Conservation (phyloP, 2,888 invertebrate genomes). For the Noctuana brunneofusca region DNA sequence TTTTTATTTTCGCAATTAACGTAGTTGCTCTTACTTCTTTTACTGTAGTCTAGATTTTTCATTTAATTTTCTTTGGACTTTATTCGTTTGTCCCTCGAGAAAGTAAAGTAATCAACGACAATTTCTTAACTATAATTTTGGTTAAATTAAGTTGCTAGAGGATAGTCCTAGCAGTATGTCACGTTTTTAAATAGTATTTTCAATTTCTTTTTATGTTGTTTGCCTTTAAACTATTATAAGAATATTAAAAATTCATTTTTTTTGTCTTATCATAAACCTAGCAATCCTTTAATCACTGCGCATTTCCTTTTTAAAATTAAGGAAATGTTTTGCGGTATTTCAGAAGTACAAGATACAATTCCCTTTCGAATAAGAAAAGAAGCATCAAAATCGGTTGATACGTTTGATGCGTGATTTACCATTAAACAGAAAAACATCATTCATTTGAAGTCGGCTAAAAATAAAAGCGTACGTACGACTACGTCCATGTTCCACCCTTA, state of each 20-base stretch:
- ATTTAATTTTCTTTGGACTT: constrained; percentile 20
- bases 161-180: background rate
- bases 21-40: constrained; percentile 25
- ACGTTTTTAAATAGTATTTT: background rate
- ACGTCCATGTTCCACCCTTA: constrained; percentile 9
- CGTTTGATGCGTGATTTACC: too few species aligned
- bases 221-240: too few species aligned
- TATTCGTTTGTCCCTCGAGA: constrained; percentile 17
- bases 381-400: background rate
- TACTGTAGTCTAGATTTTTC: constrained; percentile 26
- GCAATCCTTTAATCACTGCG: background rate
- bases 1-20: constrained; percentile 34
- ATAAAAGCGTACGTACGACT: background rate
- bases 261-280: too few species aligned
- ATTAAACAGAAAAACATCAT: background rate
- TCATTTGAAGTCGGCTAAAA: background rate
- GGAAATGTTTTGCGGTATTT: background rate
- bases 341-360: too few species aligned
- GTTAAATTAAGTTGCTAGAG: constrained; percentile 8
- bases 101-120: constrained; percentile 28
- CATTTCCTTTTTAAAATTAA: background rate
- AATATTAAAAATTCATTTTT: too few species aligned
- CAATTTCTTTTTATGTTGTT: background rate
- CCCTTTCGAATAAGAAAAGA: background rate
- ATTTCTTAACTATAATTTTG: constrained; percentile 3